Conservation (phyloP, 2,113 vertebrate genomes). For the Gallinago undulata region DNA sequence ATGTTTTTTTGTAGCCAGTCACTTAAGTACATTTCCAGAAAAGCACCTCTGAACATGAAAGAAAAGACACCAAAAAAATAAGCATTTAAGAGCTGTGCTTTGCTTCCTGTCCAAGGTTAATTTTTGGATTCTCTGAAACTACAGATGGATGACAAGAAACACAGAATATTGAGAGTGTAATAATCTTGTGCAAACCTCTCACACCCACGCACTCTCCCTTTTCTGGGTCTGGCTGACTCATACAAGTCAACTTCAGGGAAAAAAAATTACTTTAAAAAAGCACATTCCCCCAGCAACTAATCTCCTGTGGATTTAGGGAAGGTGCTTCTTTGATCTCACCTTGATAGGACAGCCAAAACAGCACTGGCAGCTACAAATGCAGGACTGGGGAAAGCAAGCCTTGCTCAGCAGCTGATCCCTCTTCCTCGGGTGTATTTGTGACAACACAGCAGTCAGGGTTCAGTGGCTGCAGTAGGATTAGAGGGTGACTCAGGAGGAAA, state of each 20-base stretch:
- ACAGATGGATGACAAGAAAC: conserved; percentile 24
- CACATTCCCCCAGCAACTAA: not conserved
- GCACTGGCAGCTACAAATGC: not conserved
- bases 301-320: not conserved
- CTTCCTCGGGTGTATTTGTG: not conserved
- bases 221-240: conserved; percentile 51
- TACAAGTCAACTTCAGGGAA: not conserved
- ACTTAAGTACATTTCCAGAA: not conserved
- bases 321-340: not conserved
- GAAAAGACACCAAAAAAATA: not conserved
- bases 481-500: not conserved
- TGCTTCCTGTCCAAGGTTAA: not conserved
- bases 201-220: conserved; percentile 2
- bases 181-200: conserved; percentile 35
- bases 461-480: not conserved
- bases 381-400: not conserved
- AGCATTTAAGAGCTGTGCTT: not conserved
- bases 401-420: not conserved
- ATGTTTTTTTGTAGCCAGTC: not conserved
- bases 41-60: not conserved
- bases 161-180: not conserved
- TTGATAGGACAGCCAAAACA: not conserved
- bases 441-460: not conserved
- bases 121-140: conserved; percentile 11
- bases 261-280: not conserved